Evolutionary conservation across 2,113 vertebrate species (phyloP).

Genomic region (Engraulis encrasicolus): DNA sequence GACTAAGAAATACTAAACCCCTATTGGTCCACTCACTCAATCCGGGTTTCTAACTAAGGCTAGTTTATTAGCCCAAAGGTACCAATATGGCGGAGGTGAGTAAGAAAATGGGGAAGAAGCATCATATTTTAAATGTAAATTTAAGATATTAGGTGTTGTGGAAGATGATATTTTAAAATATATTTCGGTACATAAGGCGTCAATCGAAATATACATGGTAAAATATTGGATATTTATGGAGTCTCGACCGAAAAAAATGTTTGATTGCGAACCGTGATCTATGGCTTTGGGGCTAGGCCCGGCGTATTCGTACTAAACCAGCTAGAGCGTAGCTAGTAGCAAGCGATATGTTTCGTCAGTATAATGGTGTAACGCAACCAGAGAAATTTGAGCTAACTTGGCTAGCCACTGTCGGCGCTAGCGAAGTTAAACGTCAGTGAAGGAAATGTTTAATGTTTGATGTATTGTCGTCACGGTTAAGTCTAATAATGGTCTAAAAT

Average conservation of each 20-base stretch:
- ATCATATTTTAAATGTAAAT: slow-evolving; percentile 52
- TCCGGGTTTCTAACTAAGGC: slow-evolving; percentile 81
- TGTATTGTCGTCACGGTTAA: background rate
- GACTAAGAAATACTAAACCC: background rate
- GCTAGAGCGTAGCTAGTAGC: slow-evolving; percentile 15
- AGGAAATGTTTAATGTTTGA: background rate
- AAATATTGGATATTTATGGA: background rate
- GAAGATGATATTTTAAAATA: slow-evolving; percentile 4
- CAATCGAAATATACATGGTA: background rate
- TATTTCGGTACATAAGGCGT: slow-evolving; percentile 34
- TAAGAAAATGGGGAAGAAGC: slow-evolving; percentile 71
- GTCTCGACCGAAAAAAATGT: slow-evolving; percentile 13
- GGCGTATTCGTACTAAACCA: slow-evolving; percentile 44
- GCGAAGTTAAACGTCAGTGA: background rate
- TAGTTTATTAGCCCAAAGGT: slow-evolving; percentile 79
- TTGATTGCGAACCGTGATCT: slow-evolving; percentile 56
- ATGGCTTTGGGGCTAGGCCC: slow-evolving; percentile 71
- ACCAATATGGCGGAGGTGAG: slow-evolving; percentile 91
- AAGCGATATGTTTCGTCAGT: slow-evolving; percentile 41
- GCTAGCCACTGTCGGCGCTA: background rate
- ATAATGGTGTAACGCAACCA: slow-evolving; percentile 5
- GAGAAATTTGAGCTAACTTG: slow-evolving; percentile 6
- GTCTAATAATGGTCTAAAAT: background rate
- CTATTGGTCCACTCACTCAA: slow-evolving; percentile 78
- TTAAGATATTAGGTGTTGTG: background rate